Base-by-base conservation (phyloP, 2,888 invertebrate genomes). In the Netelia fuscicornis region DNA sequence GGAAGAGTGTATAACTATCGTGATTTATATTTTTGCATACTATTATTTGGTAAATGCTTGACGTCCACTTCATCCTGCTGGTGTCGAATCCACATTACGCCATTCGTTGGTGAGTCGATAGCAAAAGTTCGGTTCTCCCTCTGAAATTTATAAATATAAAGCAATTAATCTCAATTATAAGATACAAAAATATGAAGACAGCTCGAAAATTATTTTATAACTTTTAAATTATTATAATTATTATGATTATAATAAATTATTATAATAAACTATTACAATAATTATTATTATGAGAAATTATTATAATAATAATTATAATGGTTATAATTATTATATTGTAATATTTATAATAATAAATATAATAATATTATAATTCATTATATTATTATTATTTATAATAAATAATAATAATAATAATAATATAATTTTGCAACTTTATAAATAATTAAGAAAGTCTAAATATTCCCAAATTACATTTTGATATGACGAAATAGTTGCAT, bases 1-100 rank as follows among this genome's bases (percentile, higher is more conserved):
- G 48, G 11, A 13, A 48, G 13, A 48, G 6, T 48, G 6, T 48
- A 54, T 1, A 76, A 20, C 20, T n/a, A 62, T 48, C 25, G 11
- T 13, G 25, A 9, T n/a, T n/a, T 37, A 20, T 60, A 62, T 44
- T 64, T 1, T n/a, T 56, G 5, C 90, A 86, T 79, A 92, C 92
- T 89, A 81, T 89, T 92, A 87, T 89, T 90, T 87, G 90, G 89
- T 87, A 87, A 87, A 58, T 86, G 88, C 67, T 85, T 81, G 68
- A 78, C 78, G 68, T 84, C 65, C 65, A 83, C 82, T 58, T 81
- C 76, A 62, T 85, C 62, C 62, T 83, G 88, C 37, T 83, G 76
- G 79, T 48, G 79, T 78, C 77, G 85, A 42, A 80, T 37, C 83
- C 86, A 86, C 65, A 76, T 84, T 44, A 80, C 60, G 6, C 83